Conservation (phyloP, 2,797 vertebrate genomes). For the Perodicticus potto region DNA sequence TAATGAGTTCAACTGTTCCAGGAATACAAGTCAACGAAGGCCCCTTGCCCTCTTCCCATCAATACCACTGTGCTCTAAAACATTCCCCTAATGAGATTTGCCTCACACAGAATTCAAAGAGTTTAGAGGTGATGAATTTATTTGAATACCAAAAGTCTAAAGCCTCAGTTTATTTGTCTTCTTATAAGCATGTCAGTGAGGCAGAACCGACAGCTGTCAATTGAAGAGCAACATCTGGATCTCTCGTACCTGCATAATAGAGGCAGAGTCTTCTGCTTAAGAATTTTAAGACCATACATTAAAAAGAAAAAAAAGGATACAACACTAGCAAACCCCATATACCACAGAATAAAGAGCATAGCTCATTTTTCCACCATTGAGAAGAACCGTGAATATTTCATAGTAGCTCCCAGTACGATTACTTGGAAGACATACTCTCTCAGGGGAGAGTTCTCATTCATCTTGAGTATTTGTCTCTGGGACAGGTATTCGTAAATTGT, state of each 20-base stretch:
- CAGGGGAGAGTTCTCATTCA: conserved; percentile 74
- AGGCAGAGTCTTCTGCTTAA: conserved; percentile 37
- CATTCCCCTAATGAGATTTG: conserved; percentile 45
- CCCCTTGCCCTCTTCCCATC: neutral
- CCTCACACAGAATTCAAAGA: conserved; percentile 62
- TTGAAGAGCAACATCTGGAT: conserved; percentile 61
- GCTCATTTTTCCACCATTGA: conserved; percentile 45
- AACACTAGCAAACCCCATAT: neutral
- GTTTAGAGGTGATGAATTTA: conserved; percentile 65
- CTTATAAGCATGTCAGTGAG: conserved; percentile 62
- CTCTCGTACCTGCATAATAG: conserved; percentile 13
- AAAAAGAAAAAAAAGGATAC: conserved; percentile 27
- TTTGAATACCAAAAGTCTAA: conserved; percentile 72
- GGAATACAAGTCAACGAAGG: neutral
- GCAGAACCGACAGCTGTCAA: conserved; percentile 47
- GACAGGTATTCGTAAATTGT: conserved; percentile 84
- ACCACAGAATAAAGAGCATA: conserved; percentile 48
- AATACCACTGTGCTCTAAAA: conserved; percentile 50
- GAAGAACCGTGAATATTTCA: conserved; percentile 65
- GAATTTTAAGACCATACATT: conserved; percentile 70
- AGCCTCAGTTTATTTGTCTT: conserved; percentile 54
- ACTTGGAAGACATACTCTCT: conserved; percentile 70
- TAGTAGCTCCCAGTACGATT: conserved; percentile 64
- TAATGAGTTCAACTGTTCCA: conserved; percentile 40
- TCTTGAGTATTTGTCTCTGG: conserved; percentile 81